phyloP scores from a whole-genome alignment of 2,113 vertebrate species.

The Cynopterus brachyotis region DNA sequence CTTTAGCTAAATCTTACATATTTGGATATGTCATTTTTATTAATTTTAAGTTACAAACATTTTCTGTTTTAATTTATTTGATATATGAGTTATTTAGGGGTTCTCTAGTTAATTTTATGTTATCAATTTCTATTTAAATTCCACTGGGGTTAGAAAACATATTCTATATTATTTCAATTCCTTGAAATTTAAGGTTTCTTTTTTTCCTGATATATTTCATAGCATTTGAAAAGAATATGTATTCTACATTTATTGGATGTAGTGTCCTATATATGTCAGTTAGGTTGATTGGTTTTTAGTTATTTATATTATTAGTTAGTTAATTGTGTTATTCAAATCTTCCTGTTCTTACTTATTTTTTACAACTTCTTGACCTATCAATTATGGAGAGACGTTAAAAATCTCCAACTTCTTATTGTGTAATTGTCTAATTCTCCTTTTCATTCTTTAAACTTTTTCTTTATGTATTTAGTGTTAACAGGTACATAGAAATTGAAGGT shows the following conservation, averaged over 20 bases:
- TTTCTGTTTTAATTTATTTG: neutral
- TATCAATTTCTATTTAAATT: neutral
- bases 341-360: neutral
- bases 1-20: neutral
- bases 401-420: neutral
- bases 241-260: neutral
- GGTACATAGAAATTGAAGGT: neutral
- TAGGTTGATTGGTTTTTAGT: neutral
- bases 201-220: neutral
- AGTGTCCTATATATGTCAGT: neutral
- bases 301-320: neutral
- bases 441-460: neutral
- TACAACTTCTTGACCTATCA: neutral
- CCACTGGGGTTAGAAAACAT: neutral
- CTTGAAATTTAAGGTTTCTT: neutral
- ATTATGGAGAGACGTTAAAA: neutral
- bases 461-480: neutral
- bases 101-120: neutral
- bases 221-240: neutral
- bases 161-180: neutral
- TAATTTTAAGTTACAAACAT: neutral
- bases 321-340: neutral
- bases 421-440: neutral
- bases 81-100: neutral
- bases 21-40: neutral